Base-by-base conservation (phyloP, 23 tunicate species). In the Ascidia mentula region DNA sequence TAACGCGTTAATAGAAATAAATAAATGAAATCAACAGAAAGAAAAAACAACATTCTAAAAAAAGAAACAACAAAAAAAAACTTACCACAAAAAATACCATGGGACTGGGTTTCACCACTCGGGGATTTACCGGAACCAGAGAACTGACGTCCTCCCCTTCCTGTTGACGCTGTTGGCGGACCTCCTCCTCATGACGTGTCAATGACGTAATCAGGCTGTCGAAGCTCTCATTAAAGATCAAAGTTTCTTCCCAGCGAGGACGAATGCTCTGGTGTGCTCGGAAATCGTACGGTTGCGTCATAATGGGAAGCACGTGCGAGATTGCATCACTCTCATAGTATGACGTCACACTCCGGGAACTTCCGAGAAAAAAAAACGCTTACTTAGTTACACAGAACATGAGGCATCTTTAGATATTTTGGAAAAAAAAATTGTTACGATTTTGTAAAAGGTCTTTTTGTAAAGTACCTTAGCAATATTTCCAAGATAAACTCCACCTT, bases 261-360 rank as follows among this genome's bases (percentile, higher is more conserved):
- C 88, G 86, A 4, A 93, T 87, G 36, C 95, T 89, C 31, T 90
- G 84, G 40, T 92, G 87, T 7, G 53, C 59, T 61, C 86, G 86
- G 72, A 93, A 93, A 69, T 93, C 93, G 38, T 22, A 93, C 28
- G 98, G 93, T 75, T 93, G 93, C n/a, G 98, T 93, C 90, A 93
- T 82, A 31, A 93, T 39, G 0, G 98, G 98, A 20, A 88, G 81
- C 45, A 93, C 81, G 69, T 40, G 38, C 12, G 79, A 77, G 83
- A 91, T 79, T 31, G 84, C 30, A 9, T 91, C 97, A 60, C 73
- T 83, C 46, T 91, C 97, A 77, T 91, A 91, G 60, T 74, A 91
- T 72, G 97, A 91, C 59, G 97, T 87, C 72, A 91, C 97, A 28
- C 89, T 80, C 13, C 97, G 75, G 45, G 97, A 80, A 5, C 95